Conservation (phyloP, 2,797 vertebrate species). For the Dendrocincla tyrannina region DNA sequence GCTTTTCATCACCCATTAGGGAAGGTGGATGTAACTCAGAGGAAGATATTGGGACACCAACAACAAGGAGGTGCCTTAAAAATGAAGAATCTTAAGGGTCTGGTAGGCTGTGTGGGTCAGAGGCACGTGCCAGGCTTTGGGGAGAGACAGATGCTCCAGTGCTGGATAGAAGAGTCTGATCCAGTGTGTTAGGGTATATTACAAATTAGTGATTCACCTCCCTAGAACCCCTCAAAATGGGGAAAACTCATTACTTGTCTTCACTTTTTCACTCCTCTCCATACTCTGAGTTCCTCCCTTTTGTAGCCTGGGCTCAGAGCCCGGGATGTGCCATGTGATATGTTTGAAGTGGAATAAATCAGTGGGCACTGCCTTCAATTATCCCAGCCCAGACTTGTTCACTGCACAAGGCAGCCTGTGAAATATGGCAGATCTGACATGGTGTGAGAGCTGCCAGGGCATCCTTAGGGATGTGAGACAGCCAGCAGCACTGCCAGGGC, state of each 20-base stretch:
- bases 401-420: not conserved
- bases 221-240: not conserved
- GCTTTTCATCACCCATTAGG: not conserved
- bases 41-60: not conserved
- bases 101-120: not conserved
- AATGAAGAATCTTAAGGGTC: not conserved
- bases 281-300: not conserved
- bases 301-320: not conserved
- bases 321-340: not conserved
- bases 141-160: not conserved
- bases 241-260: not conserved
- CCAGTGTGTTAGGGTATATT: not conserved
- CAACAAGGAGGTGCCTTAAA: not conserved
- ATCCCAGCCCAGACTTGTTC: not conserved
- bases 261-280: not conserved
- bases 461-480: not conserved
- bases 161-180: rapidly evolving
- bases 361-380: not conserved
- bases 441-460: not conserved
- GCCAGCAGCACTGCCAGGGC: too few relatives aligned
- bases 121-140: not conserved
- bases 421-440: not conserved
- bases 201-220: not conserved
- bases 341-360: not conserved
- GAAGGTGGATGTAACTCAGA: not conserved